Conservation (phyloP, 2,888 invertebrate species). For the Coecobrya sp. region DNA sequence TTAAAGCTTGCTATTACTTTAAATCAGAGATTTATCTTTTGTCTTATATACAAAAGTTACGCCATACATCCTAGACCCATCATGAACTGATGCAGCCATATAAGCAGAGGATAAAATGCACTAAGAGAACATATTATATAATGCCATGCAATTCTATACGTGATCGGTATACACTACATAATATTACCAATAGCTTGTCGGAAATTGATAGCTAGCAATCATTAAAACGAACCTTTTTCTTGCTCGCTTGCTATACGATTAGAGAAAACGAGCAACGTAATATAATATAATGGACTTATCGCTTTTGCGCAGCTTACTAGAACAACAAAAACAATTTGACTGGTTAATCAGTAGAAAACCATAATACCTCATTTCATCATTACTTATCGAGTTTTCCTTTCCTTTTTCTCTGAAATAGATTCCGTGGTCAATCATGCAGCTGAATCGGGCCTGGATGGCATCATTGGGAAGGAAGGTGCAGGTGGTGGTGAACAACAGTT, state of each 20-base stretch:
- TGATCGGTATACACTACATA: not conserved
- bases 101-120: slow-evolving; percentile 6
- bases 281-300: not conserved
- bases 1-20: slow-evolving; percentile 22
- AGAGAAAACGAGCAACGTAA: not conserved
- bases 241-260: not conserved
- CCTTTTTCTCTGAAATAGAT: slow-evolving; percentile 80
- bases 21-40: slow-evolving; percentile 54
- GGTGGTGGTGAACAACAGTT: slow-evolving; percentile 81
- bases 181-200: slow-evolving; percentile 57
- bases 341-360: slow-evolving; percentile 37
- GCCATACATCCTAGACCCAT: not conserved
- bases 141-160: not conserved
- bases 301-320: slow-evolving; percentile 5
- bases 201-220: slow-evolving; percentile 81
- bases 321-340: not conserved
- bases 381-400: slow-evolving; percentile 25
- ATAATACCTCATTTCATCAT: slow-evolving; percentile 60
- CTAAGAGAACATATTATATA: not conserved
- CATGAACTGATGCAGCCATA: not conserved
- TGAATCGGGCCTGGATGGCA: slow-evolving; percentile 85
- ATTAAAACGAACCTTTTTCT: slow-evolving; percentile 60
- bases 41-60: slow-evolving; percentile 2
- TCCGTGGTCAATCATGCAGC: slow-evolving; percentile 86
- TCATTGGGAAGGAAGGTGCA: slow-evolving; percentile 81